Evolutionary conservation across 2,888 invertebrate species (phyloP), one percentile per base, ranked within the genome.

Genomic region (Ecliptopera silaceata): DNA sequence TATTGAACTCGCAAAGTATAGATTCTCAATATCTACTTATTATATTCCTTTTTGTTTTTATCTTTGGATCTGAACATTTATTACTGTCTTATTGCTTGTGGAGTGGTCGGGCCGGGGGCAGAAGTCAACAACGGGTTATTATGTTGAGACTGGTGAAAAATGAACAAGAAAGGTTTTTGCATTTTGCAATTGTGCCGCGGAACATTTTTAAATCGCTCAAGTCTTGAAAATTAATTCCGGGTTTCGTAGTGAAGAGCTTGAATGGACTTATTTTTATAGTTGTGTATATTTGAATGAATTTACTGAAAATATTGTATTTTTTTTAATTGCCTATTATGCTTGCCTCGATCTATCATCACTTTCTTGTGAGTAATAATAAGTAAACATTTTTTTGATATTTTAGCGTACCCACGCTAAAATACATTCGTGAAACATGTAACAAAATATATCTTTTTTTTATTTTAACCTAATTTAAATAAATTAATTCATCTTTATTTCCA

Each of bases 61-160:
- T 82, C 84, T 87, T 84, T 79, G 75, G 82, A 82, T 80, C 84
- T 75, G 85, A 89, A 86, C 89, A 88, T 90, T 90, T 89, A 90
- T 90, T 89, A 90, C 89, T 84, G 81, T 85, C 87, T 89, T 89
- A 90, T 89, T 89, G 88, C 85, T 85, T 80, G 87, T 82, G 81
- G 78, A 88, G 84, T 82, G 86, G 82, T 84, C 75, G 75, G 81
- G 84, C 82, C 78, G 79, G 80, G 85, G 82, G 77, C 79, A 76
- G 77, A 74, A 82, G 84, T 86, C 86, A 87, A 88, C 88, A 85
- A 84, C 82, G 81, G 82, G 84, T 89, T 90, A 89, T 90, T 90
- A 90, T 88, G 89, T 89, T 84, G 88, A 79, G 75, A 82, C 82
- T 81, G 75, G 84, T 80, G 79, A 83, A 88, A 87, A 88, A 85